Evolutionary conservation across 2,888 invertebrate species (phyloP), one percentile per base, ranked within the genome.

Genomic region (Endomychus coccineus): DNA sequence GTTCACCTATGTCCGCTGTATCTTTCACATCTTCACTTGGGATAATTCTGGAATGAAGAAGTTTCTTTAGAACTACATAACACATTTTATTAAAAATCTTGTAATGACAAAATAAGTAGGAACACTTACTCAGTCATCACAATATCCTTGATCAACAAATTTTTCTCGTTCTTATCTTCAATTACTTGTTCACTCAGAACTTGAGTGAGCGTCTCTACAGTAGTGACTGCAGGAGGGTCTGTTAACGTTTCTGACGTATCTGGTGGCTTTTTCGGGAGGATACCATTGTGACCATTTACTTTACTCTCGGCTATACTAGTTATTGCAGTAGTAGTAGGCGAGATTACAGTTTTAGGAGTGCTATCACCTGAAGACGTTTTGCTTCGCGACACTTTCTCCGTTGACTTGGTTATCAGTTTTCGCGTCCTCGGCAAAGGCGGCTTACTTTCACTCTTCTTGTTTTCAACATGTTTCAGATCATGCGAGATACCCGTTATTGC

Each of bases 401-500:
- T 34, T 3, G 39, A 29, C 30, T 35, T 39, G 1, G 42, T 53
- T 16, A 52, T 43, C 38, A 71, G 66, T 48, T 61, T 65, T 39
- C 65, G 56, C 28, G 62, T 49, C 53, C 64, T 66, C 17, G 69
- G 69, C 43, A 72, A 54, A 38, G 73, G 73, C 44, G 73, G 73
- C 58, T 69, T 69, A 29, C 64, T 67, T 45, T 67, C 64, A 43
- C 64, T 65, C 35, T 62, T 51, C 42, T 51, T 57, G 22, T 50
- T 52, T 16, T 53, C 46, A 21, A 16, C 42, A 5, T 38, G 11
- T 23, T 51, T 52, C 24, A 49, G 45, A 19, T 13, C 43, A 6
- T 36, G 3, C 13, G 45, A 39, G 57, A 88, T 81, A 48, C 86
- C 87, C 36, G 88, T 88, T 58, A 86, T 83, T 51, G 85, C 85